Percentiles rank a stretch among this genome's conserved stretches.
phyloP scores from a whole-genome alignment of 2,888 invertebrate genomes.

The Mechanitis messenoides region DNA sequence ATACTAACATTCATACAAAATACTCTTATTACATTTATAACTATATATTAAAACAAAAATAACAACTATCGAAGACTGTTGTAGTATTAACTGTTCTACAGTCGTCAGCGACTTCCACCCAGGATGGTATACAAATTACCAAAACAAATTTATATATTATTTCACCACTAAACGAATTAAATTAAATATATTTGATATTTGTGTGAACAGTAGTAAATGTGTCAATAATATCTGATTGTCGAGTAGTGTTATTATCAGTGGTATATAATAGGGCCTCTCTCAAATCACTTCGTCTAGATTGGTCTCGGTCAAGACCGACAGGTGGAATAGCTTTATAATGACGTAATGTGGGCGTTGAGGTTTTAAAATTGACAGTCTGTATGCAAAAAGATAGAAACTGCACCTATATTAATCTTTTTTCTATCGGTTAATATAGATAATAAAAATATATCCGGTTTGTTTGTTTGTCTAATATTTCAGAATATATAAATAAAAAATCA shows the following conservation, averaged over 20 bases:
- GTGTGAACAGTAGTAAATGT: too few relatives aligned
- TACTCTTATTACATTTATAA: too few relatives aligned
- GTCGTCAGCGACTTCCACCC: too few relatives aligned
- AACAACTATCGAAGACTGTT: too few relatives aligned
- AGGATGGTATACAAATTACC: too few relatives aligned
- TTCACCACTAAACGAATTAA: neutral
- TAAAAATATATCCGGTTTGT: too few relatives aligned
- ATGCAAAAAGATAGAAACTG: neutral
- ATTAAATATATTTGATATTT: too few relatives aligned
- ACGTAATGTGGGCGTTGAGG: slow-evolving; percentile 33
- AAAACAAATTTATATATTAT: too few relatives aligned
- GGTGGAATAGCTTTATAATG: slow-evolving; percentile 39
- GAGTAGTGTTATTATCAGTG: neutral
- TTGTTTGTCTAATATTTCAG: too few relatives aligned
- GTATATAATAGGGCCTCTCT: neutral
- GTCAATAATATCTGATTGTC: neutral
- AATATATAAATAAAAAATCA: neutral
- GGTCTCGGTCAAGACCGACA: slow-evolving; percentile 27
- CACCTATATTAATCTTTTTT: neutral
- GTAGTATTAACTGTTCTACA: too few relatives aligned
- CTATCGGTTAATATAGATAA: neutral
- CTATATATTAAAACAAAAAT: too few relatives aligned
- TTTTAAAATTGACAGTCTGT: slow-evolving; percentile 19
- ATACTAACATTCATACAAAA: too few relatives aligned
- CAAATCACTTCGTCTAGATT: neutral